These are phyloP conservation scores for Drosophila anomalata DNA, from an alignment of 2,888 invertebrate species.

Conservation along the genomic window DNA sequence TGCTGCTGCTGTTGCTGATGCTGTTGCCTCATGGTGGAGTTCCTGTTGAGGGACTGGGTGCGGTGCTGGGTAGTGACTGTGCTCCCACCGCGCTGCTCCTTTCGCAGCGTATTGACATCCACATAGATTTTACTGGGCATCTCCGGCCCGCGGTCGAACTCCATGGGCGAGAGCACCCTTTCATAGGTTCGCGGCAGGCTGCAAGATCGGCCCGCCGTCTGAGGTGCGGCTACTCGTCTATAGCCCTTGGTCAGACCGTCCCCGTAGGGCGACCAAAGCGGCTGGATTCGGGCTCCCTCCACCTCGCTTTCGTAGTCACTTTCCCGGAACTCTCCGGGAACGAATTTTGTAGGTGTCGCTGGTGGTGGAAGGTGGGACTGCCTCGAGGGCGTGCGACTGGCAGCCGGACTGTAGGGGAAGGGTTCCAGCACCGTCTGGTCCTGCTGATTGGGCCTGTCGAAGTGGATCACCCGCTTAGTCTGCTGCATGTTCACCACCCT, in stretches of 20 bases:
- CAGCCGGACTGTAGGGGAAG: conserved; percentile 84
- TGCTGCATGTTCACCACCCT: conserved; percentile 89
- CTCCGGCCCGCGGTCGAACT: conserved; percentile 86
- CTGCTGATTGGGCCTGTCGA: conserved; percentile 85
- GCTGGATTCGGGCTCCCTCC: conserved; percentile 86
- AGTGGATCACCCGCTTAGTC: conserved; percentile 88
- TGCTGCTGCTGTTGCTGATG: conserved; percentile 57
- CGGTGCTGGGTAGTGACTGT: conserved; percentile 70
- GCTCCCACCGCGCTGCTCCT: conserved; percentile 72
- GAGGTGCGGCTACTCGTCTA: conserved; percentile 87
- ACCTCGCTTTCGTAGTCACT: conserved; percentile 90
- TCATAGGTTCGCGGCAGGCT: conserved; percentile 85
- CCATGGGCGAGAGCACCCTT: conserved; percentile 86
- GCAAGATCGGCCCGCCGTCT: conserved; percentile 84
- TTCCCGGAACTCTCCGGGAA: conserved; percentile 87
- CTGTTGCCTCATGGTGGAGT: conserved; percentile 69
- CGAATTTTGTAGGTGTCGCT: conserved; percentile 87
- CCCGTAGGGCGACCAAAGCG: conserved; percentile 87
- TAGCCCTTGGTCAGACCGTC: conserved; percentile 86
- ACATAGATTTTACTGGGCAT: conserved; percentile 83
- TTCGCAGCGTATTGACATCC: conserved; percentile 71
- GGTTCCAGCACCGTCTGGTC: conserved; percentile 82
- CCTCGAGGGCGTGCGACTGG: conserved; percentile 81
- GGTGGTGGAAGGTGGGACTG: conserved; percentile 84
- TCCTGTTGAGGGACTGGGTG: conserved; percentile 81